phyloP scores from a whole-genome alignment of 2,797 vertebrate genomes.

The Phrynocephalus forsythii region DNA sequence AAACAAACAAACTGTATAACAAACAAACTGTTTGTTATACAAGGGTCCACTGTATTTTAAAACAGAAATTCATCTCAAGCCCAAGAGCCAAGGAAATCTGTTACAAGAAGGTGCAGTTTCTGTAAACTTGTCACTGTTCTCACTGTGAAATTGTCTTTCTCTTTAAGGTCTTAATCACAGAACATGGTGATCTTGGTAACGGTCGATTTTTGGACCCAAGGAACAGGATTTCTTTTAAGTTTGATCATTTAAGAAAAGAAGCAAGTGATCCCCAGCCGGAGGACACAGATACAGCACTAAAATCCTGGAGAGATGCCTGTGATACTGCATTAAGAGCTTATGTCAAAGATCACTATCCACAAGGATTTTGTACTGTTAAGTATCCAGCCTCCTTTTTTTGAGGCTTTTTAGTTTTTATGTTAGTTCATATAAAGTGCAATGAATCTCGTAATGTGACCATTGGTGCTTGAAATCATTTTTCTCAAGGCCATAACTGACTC shows the following conservation, averaged over 20 bases:
- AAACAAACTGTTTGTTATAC: no score
- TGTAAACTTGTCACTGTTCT: not conserved
- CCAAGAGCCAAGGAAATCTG: not conserved
- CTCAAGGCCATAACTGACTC: not conserved
- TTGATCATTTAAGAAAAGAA: conserved; percentile 95
- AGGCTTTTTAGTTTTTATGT: not conserved
- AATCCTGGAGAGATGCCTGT: conserved; percentile 90
- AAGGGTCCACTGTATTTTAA: not conserved
- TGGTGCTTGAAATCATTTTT: not conserved
- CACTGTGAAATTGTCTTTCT: conserved; percentile 33
- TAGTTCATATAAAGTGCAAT: not conserved
- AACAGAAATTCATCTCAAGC: not conserved
- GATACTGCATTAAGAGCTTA: conserved; percentile 88
- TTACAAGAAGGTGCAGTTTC: not conserved
- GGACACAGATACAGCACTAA: conserved; percentile 83
- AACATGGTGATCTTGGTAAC: conserved; percentile 93
- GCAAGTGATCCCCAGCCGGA: conserved; percentile 87
- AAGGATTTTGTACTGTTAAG: conserved; percentile 92
- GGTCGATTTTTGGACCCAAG: conserved; percentile 94
- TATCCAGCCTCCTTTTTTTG: conserved; percentile 58
- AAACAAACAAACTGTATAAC: no score
- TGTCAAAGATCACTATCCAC: conserved; percentile 94
- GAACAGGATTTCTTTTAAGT: conserved; percentile 94
- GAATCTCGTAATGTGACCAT: not conserved
- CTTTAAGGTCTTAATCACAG: conserved; percentile 92